Evolutionary conservation across 2,888 invertebrate species (phyloP), one percentile per base, ranked within the genome.

Genomic region (Gymnosoma rotundatum): DNA sequence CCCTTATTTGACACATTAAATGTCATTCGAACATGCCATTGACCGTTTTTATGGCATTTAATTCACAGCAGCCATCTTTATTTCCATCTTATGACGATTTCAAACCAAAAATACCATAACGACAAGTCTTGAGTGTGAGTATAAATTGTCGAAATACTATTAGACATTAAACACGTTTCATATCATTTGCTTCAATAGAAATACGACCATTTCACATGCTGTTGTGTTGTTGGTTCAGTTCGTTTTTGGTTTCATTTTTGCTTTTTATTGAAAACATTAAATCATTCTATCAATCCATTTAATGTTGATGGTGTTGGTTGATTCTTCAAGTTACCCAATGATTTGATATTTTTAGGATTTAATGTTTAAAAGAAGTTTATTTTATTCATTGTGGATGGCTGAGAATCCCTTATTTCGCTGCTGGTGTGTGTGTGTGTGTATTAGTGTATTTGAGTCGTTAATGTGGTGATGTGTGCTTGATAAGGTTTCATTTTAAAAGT

Each of bases 1-100:
- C 86, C 90, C 90, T 89, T 90, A 90, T 89, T 89, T 90, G 90
- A 90, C 90, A 89, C 89, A 89, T 90, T 89, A 89, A 90, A 90
- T 90, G 90, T 89, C 89, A 89, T 88, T 88, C 86, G 88, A 89
- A 89, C 90, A 89, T 89, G 90, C 88, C 87, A 89, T 87, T 83
- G 86, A 86, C 85, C 91, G 86, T 90, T 90, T 90, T 91, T 90
- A 89, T 90, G 90, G 87, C 75, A 85, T 78, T 76, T 73, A 72
- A 72, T 78, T 74, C 70, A 66, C 66, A 83, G 78, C 82, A 79
- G 83, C 81, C 72, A 86, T 83, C 67, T 81, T 80, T 83, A 72
- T 73, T 83, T 83, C 45, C 75, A 74, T 76, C 78, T 83, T 83
- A 56, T 14, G 25, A 58, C 14, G 25, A 52, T 10, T 67, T 61